A percentile compares a stretch with the other conserved stretches of the same genome.
Conservation (phyloP, 2,113 vertebrate species). For the Rhynchopsitta pachyrhyncha region DNA sequence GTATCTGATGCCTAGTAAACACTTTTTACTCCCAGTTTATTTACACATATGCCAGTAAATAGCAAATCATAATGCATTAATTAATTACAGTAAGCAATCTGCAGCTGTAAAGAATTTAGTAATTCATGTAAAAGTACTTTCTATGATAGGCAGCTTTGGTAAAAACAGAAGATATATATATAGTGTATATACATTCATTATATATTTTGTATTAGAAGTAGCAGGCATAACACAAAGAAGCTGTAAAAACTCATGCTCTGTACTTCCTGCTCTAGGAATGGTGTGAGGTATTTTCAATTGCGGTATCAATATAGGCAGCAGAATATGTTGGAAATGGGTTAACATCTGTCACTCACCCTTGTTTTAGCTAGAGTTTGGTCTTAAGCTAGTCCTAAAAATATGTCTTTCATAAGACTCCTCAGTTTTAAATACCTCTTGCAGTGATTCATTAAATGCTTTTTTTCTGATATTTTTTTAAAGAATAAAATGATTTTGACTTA, state of each 20-base stretch:
- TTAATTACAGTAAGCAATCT: not conserved
- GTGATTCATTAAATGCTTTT: not conserved
- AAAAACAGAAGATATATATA: not conserved
- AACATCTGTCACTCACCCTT: constrained; percentile 24
- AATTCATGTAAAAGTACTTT: not conserved
- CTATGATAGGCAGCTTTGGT: not conserved
- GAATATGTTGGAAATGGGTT: not conserved
- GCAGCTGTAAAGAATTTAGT: not conserved
- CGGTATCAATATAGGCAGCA: not conserved
- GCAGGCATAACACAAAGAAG: not conserved
- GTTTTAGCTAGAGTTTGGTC: not conserved
- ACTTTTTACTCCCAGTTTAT: not conserved
- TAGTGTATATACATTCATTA: not conserved
- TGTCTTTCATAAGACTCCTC: not conserved
- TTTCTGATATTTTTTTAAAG: not conserved
- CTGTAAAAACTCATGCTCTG: not conserved
- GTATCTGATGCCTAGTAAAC: not conserved
- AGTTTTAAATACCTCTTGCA: not conserved
- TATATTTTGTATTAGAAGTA: not conserved
- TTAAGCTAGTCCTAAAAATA: constrained; percentile 2
- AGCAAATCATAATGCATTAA: not conserved
- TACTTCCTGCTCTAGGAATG: not conserved
- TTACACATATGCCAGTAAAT: not conserved
- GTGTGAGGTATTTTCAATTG: constrained; percentile 22
- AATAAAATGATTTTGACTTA: not conserved